These are phyloP conservation scores for Electrona antarctica DNA, from an alignment of 2,113 vertebrate genomes.

Conservation along the genomic window DNA sequence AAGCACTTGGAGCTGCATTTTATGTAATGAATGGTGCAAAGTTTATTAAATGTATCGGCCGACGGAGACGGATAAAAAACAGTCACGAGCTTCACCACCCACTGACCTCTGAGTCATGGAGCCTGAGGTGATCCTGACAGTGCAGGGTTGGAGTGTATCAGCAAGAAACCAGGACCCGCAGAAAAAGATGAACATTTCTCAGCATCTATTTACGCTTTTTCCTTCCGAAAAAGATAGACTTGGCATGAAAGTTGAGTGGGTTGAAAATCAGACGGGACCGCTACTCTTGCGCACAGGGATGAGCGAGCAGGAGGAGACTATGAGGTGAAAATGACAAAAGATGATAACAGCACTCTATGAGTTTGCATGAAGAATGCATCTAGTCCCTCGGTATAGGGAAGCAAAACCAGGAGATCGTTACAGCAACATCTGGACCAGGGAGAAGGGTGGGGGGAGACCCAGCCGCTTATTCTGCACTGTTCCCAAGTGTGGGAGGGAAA, in stretches of 20 bases:
- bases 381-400: slow-evolving; percentile 13
- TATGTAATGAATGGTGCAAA: no score
- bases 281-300: not conserved
- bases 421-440: not conserved
- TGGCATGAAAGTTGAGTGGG: slow-evolving; percentile 1
- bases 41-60: no score
- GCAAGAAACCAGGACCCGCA: slow-evolving; percentile 39
- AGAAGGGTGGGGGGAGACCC: no score
- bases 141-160: slow-evolving; percentile 38
- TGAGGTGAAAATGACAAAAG: slow-evolving; percentile 17
- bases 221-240: slow-evolving; percentile 13
- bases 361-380: slow-evolving; percentile 4
- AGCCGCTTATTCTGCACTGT: not conserved
- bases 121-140: slow-evolving; percentile 30
- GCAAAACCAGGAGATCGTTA: slow-evolving; percentile 30
- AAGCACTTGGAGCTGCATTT: no score
- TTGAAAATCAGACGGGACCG: slow-evolving; percentile 11
- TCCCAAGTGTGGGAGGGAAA: slow-evolving; percentile 1
- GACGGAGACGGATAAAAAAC: no score
- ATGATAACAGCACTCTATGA: slow-evolving; percentile 23
- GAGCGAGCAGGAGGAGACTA: not conserved
- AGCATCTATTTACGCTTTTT: slow-evolving; percentile 41
- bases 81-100: slow-evolving; percentile 46
- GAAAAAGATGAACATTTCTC: slow-evolving; percentile 4
- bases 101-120: slow-evolving; percentile 44